These are phyloP conservation scores for Pogonocichla stellata DNA, from an alignment of 2,113 vertebrate species.

Conservation along the genomic window DNA sequence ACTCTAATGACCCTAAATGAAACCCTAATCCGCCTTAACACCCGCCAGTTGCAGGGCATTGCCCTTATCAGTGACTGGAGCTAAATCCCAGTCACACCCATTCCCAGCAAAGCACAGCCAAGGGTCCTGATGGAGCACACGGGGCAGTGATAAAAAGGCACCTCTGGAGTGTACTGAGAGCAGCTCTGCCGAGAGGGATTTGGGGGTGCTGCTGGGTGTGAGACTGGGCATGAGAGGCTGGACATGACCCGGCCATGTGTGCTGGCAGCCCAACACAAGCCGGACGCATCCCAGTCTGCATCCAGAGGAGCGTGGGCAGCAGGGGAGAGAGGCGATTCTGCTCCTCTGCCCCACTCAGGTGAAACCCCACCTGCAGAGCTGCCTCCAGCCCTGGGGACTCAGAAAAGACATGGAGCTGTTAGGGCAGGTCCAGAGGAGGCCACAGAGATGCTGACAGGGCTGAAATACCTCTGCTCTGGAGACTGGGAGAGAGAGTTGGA, in stretches of 20 bases:
- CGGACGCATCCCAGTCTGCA: neutral
- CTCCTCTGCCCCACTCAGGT: rapidly evolving
- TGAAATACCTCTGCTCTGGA: neutral
- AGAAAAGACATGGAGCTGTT: neutral
- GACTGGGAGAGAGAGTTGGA: neutral
- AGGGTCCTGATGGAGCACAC: neutral
- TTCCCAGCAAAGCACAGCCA: neutral
- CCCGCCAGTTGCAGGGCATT: neutral
- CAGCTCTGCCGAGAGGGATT: neutral
- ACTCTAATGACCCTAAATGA: neutral
- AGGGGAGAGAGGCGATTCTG: neutral
- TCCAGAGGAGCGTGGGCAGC: neutral
- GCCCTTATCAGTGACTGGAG: neutral
- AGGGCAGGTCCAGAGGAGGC: neutral
- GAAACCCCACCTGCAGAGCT: neutral
- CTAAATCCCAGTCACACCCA: neutral
- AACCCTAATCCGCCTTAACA: neutral
- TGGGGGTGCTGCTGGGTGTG: neutral
- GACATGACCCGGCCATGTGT: neutral
- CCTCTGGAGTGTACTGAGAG: neutral
- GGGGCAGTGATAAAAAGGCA: rapidly evolving
- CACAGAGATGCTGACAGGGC: neutral
- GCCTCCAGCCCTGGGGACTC: neutral
- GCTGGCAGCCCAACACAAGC: neutral
- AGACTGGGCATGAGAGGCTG: neutral